phyloP scores from a whole-genome alignment of 2,888 invertebrate species.

The Slavum lentiscoides region DNA sequence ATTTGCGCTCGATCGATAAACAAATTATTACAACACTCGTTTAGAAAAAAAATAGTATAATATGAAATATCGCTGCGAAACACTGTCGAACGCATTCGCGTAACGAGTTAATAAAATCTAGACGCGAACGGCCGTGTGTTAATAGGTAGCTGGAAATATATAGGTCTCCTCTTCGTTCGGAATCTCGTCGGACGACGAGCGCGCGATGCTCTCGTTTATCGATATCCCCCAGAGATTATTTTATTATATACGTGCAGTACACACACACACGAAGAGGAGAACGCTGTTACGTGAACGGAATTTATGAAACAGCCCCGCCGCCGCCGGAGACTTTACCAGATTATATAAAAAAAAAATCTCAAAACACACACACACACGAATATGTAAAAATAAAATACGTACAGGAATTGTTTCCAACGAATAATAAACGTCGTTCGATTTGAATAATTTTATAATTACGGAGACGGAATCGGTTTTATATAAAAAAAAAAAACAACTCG shows the following conservation, averaged over 20 bases:
- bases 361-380: too few species aligned
- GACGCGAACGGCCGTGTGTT: neutral
- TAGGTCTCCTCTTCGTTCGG: neutral
- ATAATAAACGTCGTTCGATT: constrained; percentile 27
- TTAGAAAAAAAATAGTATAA: neutral
- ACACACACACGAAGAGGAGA: neutral
- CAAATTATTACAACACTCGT: constrained; percentile 1
- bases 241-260: neutral
- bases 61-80: constrained; percentile 6
- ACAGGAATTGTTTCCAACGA: neutral
- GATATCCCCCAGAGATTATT: neutral
- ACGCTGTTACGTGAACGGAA: constrained; percentile 29
- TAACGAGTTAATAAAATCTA: constrained; percentile 33
- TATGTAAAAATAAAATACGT: neutral
- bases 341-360: neutral
- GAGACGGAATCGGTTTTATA: constrained; percentile 7
- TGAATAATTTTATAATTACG: constrained; percentile 46
- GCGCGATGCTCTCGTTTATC: constrained; percentile 4
- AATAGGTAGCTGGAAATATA: neutral
- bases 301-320: neutral
- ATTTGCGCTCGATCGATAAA: neutral
- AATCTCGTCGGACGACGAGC: neutral
- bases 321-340: neutral
- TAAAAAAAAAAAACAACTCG: too few species aligned
- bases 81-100: neutral